Evolutionary conservation across 2,888 invertebrate species (phyloP).

Genomic region (Abrostola tripartita): DNA sequence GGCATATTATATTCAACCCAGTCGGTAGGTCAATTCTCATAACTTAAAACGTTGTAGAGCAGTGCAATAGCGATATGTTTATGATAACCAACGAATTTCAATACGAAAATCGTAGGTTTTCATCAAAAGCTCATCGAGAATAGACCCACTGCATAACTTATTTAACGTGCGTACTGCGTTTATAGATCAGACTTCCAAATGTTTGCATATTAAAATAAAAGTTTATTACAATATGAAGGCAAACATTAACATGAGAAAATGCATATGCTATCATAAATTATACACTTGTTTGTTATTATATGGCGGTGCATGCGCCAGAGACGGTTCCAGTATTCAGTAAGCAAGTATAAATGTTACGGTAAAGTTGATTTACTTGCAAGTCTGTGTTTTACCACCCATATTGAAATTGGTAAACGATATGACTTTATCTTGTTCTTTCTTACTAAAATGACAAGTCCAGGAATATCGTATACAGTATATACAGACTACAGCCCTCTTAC

Average conservation of each 20-base stretch:
- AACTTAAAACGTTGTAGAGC: too few relatives aligned
- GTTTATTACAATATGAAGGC: constrained; percentile 24
- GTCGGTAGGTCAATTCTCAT: too few relatives aligned
- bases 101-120: too few relatives aligned
- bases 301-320: constrained; percentile 22
- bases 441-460: neutral
- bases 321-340: constrained; percentile 12
- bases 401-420: neutral
- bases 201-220: constrained; percentile 21
- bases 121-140: too few relatives aligned
- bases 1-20: too few relatives aligned
- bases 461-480: too few relatives aligned
- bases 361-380: constrained; percentile 13
- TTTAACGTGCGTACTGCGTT: neutral
- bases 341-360: constrained; percentile 10
- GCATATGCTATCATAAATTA: constrained; percentile 46
- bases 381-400: neutral
- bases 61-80: too few relatives aligned
- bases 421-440: neutral
- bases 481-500: too few relatives aligned
- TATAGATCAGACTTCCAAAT: constrained; percentile 11
- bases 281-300: constrained; percentile 38
- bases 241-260: constrained; percentile 43
- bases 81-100: too few relatives aligned
- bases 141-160: too few relatives aligned